Conservation (phyloP, 2,797 vertebrate species). For the Nasua narica region DNA sequence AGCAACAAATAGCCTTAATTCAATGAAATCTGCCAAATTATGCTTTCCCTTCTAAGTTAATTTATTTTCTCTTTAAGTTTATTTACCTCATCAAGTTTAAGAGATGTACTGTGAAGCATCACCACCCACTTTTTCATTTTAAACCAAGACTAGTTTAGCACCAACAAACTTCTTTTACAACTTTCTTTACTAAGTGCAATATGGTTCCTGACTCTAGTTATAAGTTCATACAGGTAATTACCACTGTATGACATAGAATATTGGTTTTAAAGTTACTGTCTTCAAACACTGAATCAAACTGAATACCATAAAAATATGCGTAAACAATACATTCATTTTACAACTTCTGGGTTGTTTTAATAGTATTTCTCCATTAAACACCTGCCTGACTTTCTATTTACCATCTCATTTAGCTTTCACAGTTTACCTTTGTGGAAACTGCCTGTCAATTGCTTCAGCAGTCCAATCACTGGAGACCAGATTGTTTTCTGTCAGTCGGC, state of each 20-base stretch:
- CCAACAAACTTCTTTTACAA: neutral
- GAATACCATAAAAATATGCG: slow-evolving; percentile 30
- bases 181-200: neutral
- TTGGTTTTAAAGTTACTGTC: neutral
- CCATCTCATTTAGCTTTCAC: slow-evolving; percentile 23
- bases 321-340: slow-evolving; percentile 32
- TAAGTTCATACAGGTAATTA: neutral
- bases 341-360: slow-evolving; percentile 31
- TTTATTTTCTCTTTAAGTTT: neutral
- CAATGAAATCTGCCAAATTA: neutral
- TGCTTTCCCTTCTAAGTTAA: neutral
- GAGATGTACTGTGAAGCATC: neutral
- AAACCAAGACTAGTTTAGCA: neutral
- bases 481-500: slow-evolving; percentile 52
- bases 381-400: slow-evolving; percentile 55
- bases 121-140: neutral
- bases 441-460: slow-evolving; percentile 52
- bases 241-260: neutral
- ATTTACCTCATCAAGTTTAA: neutral
- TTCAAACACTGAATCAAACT: slow-evolving; percentile 48
- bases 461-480: slow-evolving; percentile 33
- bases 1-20: neutral
- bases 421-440: slow-evolving; percentile 66
- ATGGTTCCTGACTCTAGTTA: neutral
- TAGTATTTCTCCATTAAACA: slow-evolving; percentile 63